Evolutionary conservation across 2,797 vertebrate genomes (phyloP).

Genomic region (Myotis myotis): DNA sequence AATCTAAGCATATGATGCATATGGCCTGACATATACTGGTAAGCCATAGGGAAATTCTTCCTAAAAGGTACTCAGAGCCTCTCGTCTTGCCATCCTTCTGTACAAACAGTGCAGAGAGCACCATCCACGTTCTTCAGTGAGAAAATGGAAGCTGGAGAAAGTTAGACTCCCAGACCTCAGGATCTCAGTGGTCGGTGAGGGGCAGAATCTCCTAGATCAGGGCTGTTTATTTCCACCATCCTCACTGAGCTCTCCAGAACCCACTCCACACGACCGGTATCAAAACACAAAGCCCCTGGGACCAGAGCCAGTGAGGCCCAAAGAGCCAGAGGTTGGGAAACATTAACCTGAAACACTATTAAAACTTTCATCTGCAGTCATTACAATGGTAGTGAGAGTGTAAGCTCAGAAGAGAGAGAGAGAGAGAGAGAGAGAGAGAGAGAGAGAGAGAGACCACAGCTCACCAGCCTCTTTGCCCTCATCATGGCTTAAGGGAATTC

Average conservation of each 20-base stretch:
- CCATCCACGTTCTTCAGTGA: background rate
- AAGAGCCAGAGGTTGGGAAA: background rate
- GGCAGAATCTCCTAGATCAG: background rate
- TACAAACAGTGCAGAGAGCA: background rate
- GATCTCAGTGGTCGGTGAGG: background rate
- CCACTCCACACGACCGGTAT: background rate
- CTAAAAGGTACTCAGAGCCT: background rate
- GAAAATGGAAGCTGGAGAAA: background rate
- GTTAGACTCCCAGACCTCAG: background rate
- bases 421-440: too few relatives aligned
- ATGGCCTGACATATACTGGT: background rate
- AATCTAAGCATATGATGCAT: background rate
- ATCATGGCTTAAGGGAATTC: slow-evolving; percentile 53
- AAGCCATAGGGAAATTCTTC: background rate
- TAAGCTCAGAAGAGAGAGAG: background rate
- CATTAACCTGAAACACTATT: background rate
- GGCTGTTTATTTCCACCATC: background rate
- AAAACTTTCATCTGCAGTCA: background rate
- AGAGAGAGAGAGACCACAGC: background rate
- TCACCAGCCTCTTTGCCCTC: background rate
- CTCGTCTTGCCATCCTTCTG: background rate
- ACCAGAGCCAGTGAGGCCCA: background rate
- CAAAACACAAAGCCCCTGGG: background rate
- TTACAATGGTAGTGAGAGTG: background rate
- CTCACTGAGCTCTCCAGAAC: background rate